phyloP scores from a whole-genome alignment of 2,797 vertebrate species.

The Betta splendens region DNA sequence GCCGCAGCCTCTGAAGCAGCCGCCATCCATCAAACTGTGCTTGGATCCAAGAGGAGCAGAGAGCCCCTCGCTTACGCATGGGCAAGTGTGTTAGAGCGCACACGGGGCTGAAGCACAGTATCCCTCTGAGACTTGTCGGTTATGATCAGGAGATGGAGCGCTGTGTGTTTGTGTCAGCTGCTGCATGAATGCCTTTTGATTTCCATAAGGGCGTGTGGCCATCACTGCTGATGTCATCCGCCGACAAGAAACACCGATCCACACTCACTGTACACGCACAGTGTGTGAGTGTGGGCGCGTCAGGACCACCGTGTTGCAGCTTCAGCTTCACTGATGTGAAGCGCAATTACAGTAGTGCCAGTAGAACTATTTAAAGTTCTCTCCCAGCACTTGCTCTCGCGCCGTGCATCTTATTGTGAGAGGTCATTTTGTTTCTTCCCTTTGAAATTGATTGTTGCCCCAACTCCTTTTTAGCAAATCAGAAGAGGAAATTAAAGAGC shows the following conservation, averaged over 20 bases:
- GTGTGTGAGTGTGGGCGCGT: no score
- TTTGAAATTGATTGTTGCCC: not conserved
- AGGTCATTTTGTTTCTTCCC: no score
- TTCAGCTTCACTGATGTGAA: not conserved
- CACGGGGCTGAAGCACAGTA: constrained; percentile 32
- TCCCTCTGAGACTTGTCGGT: constrained; percentile 40
- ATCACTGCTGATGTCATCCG: constrained; percentile 15
- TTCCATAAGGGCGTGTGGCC: constrained; percentile 3
- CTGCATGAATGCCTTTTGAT: constrained; percentile 20
- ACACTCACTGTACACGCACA: no score
- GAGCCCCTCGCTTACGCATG: constrained; percentile 41
- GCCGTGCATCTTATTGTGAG: no score
- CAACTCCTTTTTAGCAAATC: not conserved
- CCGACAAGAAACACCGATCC: constrained; percentile 18
- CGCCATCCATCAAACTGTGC: constrained; percentile 74
- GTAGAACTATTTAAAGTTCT: no score
- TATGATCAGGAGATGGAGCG: constrained; percentile 30
- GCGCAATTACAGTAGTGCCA: no score
- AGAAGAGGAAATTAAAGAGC: no score
- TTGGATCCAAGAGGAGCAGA: constrained; percentile 46
- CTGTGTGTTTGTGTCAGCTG: constrained; percentile 10
- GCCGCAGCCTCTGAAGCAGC: constrained; percentile 50
- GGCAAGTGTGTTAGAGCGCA: constrained; percentile 32
- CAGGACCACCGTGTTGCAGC: no score
- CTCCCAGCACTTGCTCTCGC: no score